Percentiles rank a stretch among this genome's conserved stretches.
Conservation (phyloP, 2,797 vertebrate genomes). For the Pterois miles region DNA sequence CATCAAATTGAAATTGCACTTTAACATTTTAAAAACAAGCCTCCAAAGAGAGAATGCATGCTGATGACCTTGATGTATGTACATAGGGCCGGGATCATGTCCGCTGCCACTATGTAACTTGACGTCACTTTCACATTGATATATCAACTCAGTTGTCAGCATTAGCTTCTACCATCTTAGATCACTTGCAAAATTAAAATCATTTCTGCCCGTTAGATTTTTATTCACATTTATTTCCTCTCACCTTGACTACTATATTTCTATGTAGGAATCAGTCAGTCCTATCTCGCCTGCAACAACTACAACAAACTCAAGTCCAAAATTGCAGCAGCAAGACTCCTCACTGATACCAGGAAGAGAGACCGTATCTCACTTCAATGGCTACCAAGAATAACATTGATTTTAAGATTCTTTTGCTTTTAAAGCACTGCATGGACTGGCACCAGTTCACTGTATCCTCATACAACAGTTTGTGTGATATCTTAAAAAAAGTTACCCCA, state of each 20-base stretch:
- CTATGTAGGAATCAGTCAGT: neutral
- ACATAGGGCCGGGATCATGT: neutral
- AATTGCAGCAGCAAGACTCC: neutral
- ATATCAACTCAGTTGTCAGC: no score
- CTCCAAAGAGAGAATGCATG: neutral
- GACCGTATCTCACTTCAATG: neutral
- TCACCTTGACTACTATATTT: no score
- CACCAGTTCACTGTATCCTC: neutral
- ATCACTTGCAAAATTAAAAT: neutral
- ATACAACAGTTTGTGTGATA: no score
- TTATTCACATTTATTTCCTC: no score
- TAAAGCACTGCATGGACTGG: neutral
- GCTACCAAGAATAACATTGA: neutral
- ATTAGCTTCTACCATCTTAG: neutral
- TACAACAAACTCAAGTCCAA: neutral
- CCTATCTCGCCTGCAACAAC: accelerated
- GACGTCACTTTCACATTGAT: no score
- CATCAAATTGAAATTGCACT: neutral
- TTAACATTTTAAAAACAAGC: neutral
- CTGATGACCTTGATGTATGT: neutral
- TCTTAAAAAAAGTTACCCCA: no score
- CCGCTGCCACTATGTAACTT: neutral
- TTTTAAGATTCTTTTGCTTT: neutral
- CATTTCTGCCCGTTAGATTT: neutral
- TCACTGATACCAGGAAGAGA: neutral